These are phyloP conservation scores for Cavia porcellus DNA, from an alignment of 2,113 vertebrate species.

Conservation along the genomic window DNA sequence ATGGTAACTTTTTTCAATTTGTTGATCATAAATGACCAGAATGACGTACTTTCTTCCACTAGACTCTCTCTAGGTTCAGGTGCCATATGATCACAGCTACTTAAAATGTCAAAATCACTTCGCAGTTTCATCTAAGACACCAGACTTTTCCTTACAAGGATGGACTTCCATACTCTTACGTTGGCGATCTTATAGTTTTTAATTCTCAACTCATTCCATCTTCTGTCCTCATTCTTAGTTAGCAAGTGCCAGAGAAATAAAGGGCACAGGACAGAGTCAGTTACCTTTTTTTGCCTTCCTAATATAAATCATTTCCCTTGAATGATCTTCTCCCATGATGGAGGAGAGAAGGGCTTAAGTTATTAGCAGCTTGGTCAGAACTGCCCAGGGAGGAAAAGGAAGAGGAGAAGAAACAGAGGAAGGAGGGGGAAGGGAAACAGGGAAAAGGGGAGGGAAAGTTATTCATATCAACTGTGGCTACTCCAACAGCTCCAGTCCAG, in stretches of 20 bases:
- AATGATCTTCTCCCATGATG: background rate
- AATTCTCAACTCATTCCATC: slow-evolving; percentile 5
- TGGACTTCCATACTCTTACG: background rate
- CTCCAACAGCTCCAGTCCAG: background rate
- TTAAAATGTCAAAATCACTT: slow-evolving; percentile 37
- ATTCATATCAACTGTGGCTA: slow-evolving; percentile 2
- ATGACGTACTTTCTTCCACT: background rate
- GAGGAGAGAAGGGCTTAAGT: background rate
- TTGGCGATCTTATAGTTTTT: background rate
- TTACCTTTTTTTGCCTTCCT: background rate
- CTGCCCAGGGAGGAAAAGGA: background rate
- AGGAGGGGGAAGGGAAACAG: background rate
- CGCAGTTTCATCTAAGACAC: background rate
- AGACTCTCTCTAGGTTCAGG: background rate
- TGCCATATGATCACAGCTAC: background rate
- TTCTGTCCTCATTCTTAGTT: background rate
- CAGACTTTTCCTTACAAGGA: slow-evolving; percentile 17
- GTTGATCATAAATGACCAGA: slow-evolving; percentile 4
- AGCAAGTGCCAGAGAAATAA: slow-evolving; percentile 26
- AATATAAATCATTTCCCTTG: slow-evolving; percentile 13
- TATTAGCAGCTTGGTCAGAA: background rate
- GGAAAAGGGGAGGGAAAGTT: slow-evolving; percentile 2
- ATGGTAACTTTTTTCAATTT: background rate
- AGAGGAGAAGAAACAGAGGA: slow-evolving; percentile 2
- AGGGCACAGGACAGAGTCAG: background rate